Base-by-base conservation (phyloP, 2,797 vertebrate species). In the Pseudochromis fuscus region DNA sequence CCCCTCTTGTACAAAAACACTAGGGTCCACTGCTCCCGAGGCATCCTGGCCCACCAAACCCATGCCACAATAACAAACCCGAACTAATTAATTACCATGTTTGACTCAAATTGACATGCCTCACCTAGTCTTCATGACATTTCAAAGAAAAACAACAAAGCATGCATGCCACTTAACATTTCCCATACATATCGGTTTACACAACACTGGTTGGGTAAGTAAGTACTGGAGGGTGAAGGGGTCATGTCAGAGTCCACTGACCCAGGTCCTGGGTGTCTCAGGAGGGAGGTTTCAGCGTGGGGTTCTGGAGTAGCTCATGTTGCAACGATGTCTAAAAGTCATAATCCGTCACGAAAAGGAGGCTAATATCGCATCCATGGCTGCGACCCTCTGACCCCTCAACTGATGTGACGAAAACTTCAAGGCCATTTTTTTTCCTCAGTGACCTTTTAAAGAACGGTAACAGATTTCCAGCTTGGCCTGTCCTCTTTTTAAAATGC, bases 181-280 rank as follows among this genome's bases (percentile, higher is more conserved):
- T 91, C 90, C 88, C 89, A 90, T 87, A 91, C 67, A 44, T 89
- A 91, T 91, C 86, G 15, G 50, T 82, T 90, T 90, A 75, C 88
- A 79, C 75, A 85, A 89, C 84, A 77, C 12, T 59, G 74, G 65
- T 38, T 52, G 42, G 70, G 64, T 64, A 77, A 81, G 79, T 75
- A 72, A 87, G 77, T 53, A 72, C 46, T 23, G 46, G 38, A 68
- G 82, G 90, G 88, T 90, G 70, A 88, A 57, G 66, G n/a, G 89
- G 89, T 89, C 85, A 12, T 83, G 85, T 85, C 83, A 83, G 73
- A 80, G 42, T 66, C 58, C 58, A 48, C 62, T 86, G 87, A 90
- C 87, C 87, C 70, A 6, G 62, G 79, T 77, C 84, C 52, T 21
- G 40, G 16, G 50, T 69, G 77, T 82, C 76, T 83, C 73, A 52